Percentiles rank a stretch among this genome's conserved stretches.
phyloP scores from a whole-genome alignment of 64 coral and sea anemone species.

The Platygyra sinensis region DNA sequence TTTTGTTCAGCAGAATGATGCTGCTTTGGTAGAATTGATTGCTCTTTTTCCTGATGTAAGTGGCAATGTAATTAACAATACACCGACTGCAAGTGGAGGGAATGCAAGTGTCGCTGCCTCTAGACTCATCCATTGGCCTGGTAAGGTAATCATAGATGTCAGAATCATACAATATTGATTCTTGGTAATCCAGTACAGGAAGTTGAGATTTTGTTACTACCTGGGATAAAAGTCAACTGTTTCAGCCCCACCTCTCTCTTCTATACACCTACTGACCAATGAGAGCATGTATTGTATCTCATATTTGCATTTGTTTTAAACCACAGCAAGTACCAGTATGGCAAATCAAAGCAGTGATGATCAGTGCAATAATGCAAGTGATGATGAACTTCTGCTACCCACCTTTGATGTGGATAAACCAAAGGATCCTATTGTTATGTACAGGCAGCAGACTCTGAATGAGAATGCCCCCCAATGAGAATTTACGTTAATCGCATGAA shows the following conservation, averaged over 20 bases:
- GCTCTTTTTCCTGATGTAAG: slow-evolving; percentile 1
- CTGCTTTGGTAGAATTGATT: slow-evolving; percentile 12
- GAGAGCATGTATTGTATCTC: too few species aligned
- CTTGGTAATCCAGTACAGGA: background rate
- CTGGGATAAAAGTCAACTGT: background rate
- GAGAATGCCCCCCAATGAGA: too few species aligned
- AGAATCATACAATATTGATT: background rate
- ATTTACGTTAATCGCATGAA: too few species aligned
- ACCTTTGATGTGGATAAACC: background rate
- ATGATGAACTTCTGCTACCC: background rate
- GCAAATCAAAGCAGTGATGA: slow-evolving; percentile 9
- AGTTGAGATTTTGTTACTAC: background rate
- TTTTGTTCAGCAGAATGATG: background rate
- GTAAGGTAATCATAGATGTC: background rate
- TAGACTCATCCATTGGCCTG: slow-evolving; percentile 18
- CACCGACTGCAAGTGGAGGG: background rate
- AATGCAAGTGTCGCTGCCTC: slow-evolving; percentile 19
- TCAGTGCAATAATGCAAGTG: slow-evolving; percentile 9
- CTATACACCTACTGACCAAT: background rate
- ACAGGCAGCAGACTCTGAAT: too few species aligned
- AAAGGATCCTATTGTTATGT: too few species aligned
- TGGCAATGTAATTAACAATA: background rate
- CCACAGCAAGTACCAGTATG: slow-evolving; percentile 20
- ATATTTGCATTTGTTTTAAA: background rate
- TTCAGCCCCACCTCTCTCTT: background rate